phyloP scores from a whole-genome alignment of 1,140 invertebrate species.

The Saccostrea cuccullata region DNA sequence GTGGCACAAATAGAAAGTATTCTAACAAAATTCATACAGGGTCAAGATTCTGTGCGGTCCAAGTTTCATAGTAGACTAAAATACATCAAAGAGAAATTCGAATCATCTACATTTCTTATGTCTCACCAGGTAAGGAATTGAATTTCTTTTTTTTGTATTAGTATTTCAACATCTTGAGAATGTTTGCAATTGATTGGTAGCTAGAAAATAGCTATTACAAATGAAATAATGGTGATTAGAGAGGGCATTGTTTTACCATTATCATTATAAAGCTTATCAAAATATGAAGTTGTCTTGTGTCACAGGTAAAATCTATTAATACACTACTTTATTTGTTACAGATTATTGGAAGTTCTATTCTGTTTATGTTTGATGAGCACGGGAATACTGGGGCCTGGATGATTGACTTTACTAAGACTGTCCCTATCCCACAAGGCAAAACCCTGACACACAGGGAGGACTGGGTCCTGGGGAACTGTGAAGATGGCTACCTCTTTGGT shows the following conservation, averaged over 20 bases:
- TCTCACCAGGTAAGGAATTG: slow-evolving; percentile 87
- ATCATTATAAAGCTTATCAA: no score
- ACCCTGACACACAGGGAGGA: slow-evolving; percentile 89
- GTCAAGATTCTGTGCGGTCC: slow-evolving; percentile 49
- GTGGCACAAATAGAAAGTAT: slow-evolving; percentile 70
- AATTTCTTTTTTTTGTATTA: neutral
- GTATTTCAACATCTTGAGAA: neutral
- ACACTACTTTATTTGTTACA: slow-evolving; percentile 71
- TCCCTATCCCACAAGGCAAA: slow-evolving; percentile 80
- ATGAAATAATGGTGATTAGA: no score
- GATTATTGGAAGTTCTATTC: slow-evolving; percentile 96
- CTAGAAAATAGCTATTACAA: no score
- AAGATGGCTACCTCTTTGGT: slow-evolving; percentile 97
- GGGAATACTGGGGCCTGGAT: slow-evolving; percentile 90
- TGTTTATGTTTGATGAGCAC: slow-evolving; percentile 93
- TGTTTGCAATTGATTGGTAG: no score
- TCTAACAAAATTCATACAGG: slow-evolving; percentile 62
- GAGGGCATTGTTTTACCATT: no score
- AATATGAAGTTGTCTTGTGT: no score
- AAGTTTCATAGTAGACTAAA: slow-evolving; percentile 68
- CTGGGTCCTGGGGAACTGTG: slow-evolving; percentile 97
- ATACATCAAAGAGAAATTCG: slow-evolving; percentile 82
- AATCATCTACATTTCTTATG: slow-evolving; percentile 91
- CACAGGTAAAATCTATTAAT: no score
- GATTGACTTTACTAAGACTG: slow-evolving; percentile 98